phyloP scores from a whole-genome alignment of 2,888 invertebrate species.

The Vanessa cardui region DNA sequence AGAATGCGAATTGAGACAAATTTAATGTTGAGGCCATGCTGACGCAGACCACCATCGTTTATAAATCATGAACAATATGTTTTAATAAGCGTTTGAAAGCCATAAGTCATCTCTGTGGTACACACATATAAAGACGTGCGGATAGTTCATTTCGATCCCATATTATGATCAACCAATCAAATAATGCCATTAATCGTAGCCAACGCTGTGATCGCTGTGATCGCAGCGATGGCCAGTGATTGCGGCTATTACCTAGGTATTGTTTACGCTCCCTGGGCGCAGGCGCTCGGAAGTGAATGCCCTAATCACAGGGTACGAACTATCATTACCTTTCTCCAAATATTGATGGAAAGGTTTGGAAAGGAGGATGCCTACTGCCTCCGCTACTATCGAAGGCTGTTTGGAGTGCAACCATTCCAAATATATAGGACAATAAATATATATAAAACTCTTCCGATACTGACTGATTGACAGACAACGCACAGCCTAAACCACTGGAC shows the following conservation, averaged over 20 bases:
- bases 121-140: slow-evolving; percentile 3
- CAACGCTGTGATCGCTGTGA: not conserved
- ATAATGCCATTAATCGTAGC: slow-evolving; percentile 52
- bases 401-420: not conserved
- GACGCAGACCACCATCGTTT: not conserved
- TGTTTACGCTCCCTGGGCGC: slow-evolving; percentile 16
- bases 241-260: slow-evolving; percentile 31
- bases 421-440: too few relatives aligned
- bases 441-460: too few relatives aligned
- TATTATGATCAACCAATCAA: slow-evolving; percentile 53
- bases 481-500: too few relatives aligned
- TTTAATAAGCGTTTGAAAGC: not conserved
- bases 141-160: not conserved
- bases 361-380: not conserved
- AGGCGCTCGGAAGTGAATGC: slow-evolving; percentile 26
- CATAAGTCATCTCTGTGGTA: not conserved
- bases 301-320: slow-evolving; percentile 21
- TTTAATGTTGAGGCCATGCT: not conserved
- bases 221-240: slow-evolving; percentile 32
- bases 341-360: slow-evolving; percentile 21
- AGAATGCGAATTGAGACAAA: slow-evolving; percentile 10
- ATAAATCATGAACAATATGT: not conserved
- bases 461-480: too few relatives aligned
- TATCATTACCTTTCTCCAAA: slow-evolving; percentile 33
- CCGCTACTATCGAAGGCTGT: not conserved